These are phyloP conservation scores for Belonocnema kinseyi DNA, from an alignment of 1,140 invertebrate genomes.

Conservation along the genomic window DNA sequence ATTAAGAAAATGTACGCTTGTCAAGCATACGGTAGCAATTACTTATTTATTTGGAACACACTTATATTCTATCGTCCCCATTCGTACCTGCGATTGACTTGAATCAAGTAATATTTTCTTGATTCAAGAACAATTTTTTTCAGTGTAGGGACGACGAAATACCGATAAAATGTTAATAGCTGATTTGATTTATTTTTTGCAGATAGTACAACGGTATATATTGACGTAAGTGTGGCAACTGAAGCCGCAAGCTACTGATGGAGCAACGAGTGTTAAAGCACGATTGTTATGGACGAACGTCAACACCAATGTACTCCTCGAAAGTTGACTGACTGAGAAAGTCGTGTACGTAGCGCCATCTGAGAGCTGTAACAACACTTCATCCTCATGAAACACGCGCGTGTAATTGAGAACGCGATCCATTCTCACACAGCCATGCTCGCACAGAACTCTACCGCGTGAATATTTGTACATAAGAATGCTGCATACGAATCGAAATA, in stretches of 20 bases:
- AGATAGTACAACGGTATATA: slow-evolving; percentile 74
- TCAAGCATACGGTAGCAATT: too few relatives aligned
- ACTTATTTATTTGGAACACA: too few relatives aligned
- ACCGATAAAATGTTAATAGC: background rate
- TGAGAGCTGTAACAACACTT: slow-evolving; percentile 47
- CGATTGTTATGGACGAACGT: slow-evolving; percentile 55
- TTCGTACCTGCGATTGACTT: too few relatives aligned
- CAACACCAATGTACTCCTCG: slow-evolving; percentile 51
- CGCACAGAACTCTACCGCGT: slow-evolving; percentile 56
- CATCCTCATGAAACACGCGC: slow-evolving; percentile 38
- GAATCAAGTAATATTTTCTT: too few relatives aligned
- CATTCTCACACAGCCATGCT: slow-evolving; percentile 45
- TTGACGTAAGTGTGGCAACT: slow-evolving; percentile 66
- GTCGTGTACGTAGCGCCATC: slow-evolving; percentile 60
- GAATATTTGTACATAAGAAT: slow-evolving; percentile 58
- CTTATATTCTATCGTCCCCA: too few relatives aligned
- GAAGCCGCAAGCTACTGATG: slow-evolving; percentile 34
- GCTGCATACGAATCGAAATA: slow-evolving; percentile 43
- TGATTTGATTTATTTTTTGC: slow-evolving; percentile 38
- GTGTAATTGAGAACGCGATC: slow-evolving; percentile 8
- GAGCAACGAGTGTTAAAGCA: slow-evolving; percentile 57
- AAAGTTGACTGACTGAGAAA: slow-evolving; percentile 63
- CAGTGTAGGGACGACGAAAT: too few relatives aligned
- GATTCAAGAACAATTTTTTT: too few relatives aligned
- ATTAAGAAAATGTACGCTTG: too few relatives aligned